Evolutionary conservation across 2,797 vertebrate genomes (phyloP).

Genomic region (Holocentrus rufus): DNA sequence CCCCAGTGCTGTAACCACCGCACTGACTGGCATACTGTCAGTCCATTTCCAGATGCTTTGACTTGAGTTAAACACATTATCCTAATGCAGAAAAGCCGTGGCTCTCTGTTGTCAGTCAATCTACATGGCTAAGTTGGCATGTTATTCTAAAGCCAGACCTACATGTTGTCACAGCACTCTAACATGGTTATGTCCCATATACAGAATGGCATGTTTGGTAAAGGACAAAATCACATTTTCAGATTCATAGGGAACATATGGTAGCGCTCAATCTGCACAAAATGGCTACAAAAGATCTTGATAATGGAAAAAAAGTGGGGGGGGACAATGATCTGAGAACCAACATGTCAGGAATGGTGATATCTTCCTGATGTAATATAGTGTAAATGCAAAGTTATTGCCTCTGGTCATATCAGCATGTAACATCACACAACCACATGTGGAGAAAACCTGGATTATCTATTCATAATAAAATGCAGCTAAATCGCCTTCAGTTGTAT

Average conservation of each 20-base stretch:
- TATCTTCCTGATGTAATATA: constrained; percentile 6
- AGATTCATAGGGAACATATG: constrained; percentile 34
- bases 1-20: constrained; percentile 2
- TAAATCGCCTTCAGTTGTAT: neutral
- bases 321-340: constrained; percentile 24
- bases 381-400: neutral
- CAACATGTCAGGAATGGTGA: constrained; percentile 24
- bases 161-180: constrained; percentile 39
- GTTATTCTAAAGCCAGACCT: constrained; percentile 42
- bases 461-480: neutral
- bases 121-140: constrained; percentile 28
- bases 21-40: constrained; percentile 35
- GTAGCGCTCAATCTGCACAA: constrained; percentile 9
- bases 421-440: constrained; percentile 24
- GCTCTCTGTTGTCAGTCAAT: constrained; percentile 52
- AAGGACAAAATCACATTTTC: constrained; percentile 36
- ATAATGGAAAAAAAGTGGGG: neutral
- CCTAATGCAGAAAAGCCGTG: constrained; percentile 38
- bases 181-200: constrained; percentile 58
- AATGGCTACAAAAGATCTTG: constrained; percentile 17
- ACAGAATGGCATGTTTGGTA: constrained; percentile 52
- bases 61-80: constrained; percentile 52
- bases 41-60: constrained; percentile 51
- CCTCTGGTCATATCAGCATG: constrained; percentile 10
- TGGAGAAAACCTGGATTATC: neutral